phyloP scores from a whole-genome alignment of 2,888 invertebrate species.

The Agrotis segetum region DNA sequence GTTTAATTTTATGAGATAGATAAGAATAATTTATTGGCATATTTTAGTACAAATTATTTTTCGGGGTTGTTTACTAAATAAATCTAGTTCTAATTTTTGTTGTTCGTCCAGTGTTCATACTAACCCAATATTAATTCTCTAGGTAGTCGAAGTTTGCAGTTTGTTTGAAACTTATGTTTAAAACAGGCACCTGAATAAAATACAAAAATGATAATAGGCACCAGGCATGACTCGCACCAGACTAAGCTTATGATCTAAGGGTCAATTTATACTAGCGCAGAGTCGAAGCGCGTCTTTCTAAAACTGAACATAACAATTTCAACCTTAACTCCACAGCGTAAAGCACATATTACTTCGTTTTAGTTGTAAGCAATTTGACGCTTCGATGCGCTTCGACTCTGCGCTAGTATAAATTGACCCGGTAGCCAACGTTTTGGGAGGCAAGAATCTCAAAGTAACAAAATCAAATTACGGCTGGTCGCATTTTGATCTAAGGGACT shows the following conservation, averaged over 20 bases:
- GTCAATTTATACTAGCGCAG: too few species aligned
- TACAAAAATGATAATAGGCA: neutral
- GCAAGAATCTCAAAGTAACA: too few species aligned
- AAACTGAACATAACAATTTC: too few species aligned
- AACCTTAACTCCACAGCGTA: too few species aligned
- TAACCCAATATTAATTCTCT: neutral
- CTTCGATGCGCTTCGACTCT: too few species aligned
- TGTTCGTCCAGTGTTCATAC: neutral
- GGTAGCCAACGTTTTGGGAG: too few species aligned
- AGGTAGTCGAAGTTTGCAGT: neutral
- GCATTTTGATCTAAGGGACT: too few species aligned
- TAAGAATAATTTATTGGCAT: neutral
- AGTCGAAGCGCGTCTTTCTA: too few species aligned
- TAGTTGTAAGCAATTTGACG: too few species aligned
- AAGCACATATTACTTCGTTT: too few species aligned
- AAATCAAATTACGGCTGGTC: too few species aligned
- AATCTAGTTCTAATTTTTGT: neutral
- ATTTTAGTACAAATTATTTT: neutral
- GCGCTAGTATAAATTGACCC: too few species aligned
- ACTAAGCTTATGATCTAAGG: neutral
- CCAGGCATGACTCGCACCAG: neutral
- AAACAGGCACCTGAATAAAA: slow-evolving; percentile 1
- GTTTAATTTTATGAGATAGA: neutral
- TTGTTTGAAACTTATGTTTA: neutral
- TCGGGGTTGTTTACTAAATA: neutral